Conservation (phyloP, 2,797 vertebrate genomes). For the Hyperoplus immaculatus region DNA sequence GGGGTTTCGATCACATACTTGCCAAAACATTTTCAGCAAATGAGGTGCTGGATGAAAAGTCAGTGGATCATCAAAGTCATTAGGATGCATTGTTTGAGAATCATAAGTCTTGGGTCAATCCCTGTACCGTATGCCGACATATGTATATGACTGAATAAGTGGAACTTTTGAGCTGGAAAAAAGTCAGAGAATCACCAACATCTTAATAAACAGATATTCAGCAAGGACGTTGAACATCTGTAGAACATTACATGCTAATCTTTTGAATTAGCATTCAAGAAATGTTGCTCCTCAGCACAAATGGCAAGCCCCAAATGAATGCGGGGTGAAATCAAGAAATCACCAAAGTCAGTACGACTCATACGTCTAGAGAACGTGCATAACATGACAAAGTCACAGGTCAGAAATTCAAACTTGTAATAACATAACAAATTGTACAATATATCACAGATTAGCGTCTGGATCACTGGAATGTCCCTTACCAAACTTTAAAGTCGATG, state of each 20-base stretch:
- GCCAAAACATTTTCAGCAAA: too few species aligned
- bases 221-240: not conserved
- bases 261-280: not conserved
- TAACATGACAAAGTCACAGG: not conserved
- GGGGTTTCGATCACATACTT: not conserved
- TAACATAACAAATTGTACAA: not conserved
- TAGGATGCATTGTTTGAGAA: not conserved
- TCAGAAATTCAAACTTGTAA: not conserved
- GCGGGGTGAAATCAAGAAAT: not conserved
- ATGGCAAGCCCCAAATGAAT: not conserved
- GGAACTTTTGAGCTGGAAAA: not conserved
- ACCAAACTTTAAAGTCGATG: not conserved
- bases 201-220: not conserved
- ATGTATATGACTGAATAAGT: too few species aligned
- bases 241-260: not conserved
- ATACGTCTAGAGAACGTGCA: too few species aligned
- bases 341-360: too few species aligned
- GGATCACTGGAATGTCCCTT: not conserved
- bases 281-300: not conserved
- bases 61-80: not conserved
- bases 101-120: not conserved
- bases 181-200: not conserved
- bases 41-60: not conserved
- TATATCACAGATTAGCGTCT: not conserved
- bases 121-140: too few species aligned